A percentile compares a stretch with the other conserved stretches of the same genome.
Conservation (phyloP, 2,888 invertebrate species). For the Drosophila picticornis region DNA sequence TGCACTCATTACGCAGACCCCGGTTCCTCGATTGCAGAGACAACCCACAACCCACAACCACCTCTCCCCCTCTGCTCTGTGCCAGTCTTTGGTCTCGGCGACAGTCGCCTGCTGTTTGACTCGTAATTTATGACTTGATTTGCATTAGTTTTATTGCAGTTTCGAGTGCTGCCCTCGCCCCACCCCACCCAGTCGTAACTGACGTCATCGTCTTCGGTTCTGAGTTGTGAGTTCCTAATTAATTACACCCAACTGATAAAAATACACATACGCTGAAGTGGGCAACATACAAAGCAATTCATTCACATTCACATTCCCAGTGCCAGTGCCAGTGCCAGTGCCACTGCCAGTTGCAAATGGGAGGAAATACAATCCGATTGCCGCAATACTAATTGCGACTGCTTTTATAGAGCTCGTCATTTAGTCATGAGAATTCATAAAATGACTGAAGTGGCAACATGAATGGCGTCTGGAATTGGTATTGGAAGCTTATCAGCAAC, state of each 20-base stretch:
- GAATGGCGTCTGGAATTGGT: not conserved
- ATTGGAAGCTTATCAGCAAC: slow-evolving; percentile 25
- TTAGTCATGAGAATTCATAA: slow-evolving; percentile 10
- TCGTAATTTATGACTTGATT: slow-evolving; percentile 64
- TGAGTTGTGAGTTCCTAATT: slow-evolving; percentile 30
- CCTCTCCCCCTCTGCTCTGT: not conserved
- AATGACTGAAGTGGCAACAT: slow-evolving; percentile 12
- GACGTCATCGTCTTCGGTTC: slow-evolving; percentile 40
- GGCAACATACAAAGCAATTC: slow-evolving; percentile 27
- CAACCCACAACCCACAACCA: slow-evolving; percentile 2
- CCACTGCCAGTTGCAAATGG: slow-evolving; percentile 2
- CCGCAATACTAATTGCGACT: slow-evolving; percentile 5
- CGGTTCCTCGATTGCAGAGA: not conserved
- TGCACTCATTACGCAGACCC: slow-evolving; percentile 50
- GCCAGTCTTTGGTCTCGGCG: not conserved
- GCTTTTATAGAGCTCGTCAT: slow-evolving; percentile 5
- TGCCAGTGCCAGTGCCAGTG: not conserved
- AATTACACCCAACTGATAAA: slow-evolving; percentile 50
- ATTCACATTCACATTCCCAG: slow-evolving; percentile 25
- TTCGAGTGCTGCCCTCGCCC: slow-evolving; percentile 16
- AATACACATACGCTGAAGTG: slow-evolving; percentile 20
- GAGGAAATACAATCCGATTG: slow-evolving; percentile 23
- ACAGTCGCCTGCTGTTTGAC: slow-evolving; percentile 41
- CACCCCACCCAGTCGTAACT: slow-evolving; percentile 8
- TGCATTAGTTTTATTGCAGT: slow-evolving; percentile 47